phyloP scores from a whole-genome alignment of 1,140 invertebrate species.

The Panulirus ornatus region DNA sequence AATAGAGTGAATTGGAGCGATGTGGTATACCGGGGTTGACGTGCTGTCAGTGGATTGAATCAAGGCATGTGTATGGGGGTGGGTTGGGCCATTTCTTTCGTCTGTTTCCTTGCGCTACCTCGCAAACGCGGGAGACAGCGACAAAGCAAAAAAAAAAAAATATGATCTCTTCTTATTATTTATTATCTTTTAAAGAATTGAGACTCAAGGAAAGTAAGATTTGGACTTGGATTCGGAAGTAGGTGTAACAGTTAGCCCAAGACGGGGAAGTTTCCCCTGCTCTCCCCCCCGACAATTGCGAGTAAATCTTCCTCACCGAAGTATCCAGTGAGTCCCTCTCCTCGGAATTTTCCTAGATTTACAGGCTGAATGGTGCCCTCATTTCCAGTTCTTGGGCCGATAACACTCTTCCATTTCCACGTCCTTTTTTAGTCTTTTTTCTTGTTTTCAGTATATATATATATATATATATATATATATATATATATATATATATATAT shows the following conservation, averaged over 20 bases:
- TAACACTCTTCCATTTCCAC: conserved; percentile 57
- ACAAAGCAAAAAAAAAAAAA: too few relatives aligned
- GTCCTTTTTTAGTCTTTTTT: background rate
- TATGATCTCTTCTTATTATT: too few relatives aligned
- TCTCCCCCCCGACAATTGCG: background rate
- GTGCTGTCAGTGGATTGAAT: too few relatives aligned
- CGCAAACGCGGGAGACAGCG: too few relatives aligned
- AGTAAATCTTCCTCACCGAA: conserved; percentile 24
- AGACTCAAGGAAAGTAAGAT: background rate
- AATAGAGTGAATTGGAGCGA: too few relatives aligned
- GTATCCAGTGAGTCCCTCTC: conserved; percentile 14
- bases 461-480: background rate
- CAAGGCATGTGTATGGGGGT: too few relatives aligned
- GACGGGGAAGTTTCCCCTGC: background rate
- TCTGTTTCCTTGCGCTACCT: too few relatives aligned
- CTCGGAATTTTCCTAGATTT: conserved; percentile 54
- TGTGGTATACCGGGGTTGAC: too few relatives aligned
- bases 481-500: background rate
- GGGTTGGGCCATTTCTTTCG: too few relatives aligned
- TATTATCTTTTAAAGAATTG: too few relatives aligned
- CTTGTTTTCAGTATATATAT: background rate
- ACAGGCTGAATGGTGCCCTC: conserved; percentile 45
- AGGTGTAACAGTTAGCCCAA: background rate
- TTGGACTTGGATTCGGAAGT: background rate
- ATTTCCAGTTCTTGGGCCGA: conserved; percentile 64